Conservation (phyloP, 1,140 invertebrate species). For the Eumaeus atala region DNA sequence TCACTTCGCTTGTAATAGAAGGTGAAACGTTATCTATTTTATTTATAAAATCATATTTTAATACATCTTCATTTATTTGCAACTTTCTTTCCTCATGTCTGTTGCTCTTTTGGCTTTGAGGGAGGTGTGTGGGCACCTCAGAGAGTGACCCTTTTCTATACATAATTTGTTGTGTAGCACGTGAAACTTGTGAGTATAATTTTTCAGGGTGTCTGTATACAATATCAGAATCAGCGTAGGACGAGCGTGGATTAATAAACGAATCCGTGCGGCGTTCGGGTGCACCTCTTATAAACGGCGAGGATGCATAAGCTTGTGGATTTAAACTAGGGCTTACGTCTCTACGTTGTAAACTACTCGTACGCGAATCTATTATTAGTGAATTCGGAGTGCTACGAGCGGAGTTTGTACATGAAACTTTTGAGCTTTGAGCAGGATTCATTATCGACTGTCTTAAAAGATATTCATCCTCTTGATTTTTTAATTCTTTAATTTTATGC, state of each 20-base stretch:
- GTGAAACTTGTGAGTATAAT: slow-evolving; percentile 24
- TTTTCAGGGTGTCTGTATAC: slow-evolving; percentile 49
- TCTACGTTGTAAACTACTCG: slow-evolving; percentile 43
- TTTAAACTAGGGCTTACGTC: slow-evolving; percentile 35
- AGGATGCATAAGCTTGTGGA: slow-evolving; percentile 31
- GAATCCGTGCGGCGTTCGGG: slow-evolving; percentile 54
- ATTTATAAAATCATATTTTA: slow-evolving; percentile 10
- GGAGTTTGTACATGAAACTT: slow-evolving; percentile 30
- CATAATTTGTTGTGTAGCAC: slow-evolving; percentile 14
- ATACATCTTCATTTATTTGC: neutral
- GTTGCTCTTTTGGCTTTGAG: neutral
- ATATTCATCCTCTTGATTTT: slow-evolving; percentile 73
- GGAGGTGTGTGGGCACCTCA: slow-evolving; percentile 17
- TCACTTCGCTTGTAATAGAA: slow-evolving; percentile 15
- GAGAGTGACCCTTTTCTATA: neutral
- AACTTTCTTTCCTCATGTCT: neutral
- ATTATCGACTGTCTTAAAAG: slow-evolving; percentile 55
- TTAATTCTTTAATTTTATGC: slow-evolving; percentile 76
- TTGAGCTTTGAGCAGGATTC: slow-evolving; percentile 22
- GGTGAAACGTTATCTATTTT: slow-evolving; percentile 17
- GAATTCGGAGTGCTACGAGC: slow-evolving; percentile 47
- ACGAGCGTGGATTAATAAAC: slow-evolving; percentile 34
- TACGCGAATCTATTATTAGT: slow-evolving; percentile 36
- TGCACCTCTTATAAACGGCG: slow-evolving; percentile 42
- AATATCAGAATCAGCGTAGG: slow-evolving; percentile 32